These are phyloP conservation scores for Eurytoma californica DNA, from an alignment of 2,888 invertebrate species.

Conservation along the genomic window DNA sequence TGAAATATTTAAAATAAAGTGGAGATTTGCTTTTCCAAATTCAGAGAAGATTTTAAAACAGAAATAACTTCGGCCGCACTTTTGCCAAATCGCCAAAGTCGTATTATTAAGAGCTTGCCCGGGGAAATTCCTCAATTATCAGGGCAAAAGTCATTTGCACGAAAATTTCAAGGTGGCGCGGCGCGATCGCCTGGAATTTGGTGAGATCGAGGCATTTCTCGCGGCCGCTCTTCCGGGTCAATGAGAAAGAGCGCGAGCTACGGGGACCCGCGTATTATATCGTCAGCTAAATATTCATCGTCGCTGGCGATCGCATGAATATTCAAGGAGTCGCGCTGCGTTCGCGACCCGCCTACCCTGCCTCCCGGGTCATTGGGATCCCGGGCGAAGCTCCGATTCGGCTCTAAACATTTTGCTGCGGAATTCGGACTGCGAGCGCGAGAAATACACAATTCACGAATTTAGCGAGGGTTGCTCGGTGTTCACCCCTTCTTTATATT, in stretches of 20 bases:
- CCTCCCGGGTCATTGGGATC: constrained; percentile 18
- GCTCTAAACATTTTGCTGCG: constrained; percentile 3
- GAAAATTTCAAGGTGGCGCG: too few relatives aligned
- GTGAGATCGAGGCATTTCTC: constrained; percentile 22
- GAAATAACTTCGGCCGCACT: too few relatives aligned
- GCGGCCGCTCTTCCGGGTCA: constrained; percentile 45
- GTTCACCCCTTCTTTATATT: too few relatives aligned
- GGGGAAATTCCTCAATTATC: too few relatives aligned
- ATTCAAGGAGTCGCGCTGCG: constrained; percentile 39
- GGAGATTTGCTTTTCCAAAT: too few relatives aligned
- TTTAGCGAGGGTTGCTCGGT: too few relatives aligned
- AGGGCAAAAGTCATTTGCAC: too few relatives aligned
- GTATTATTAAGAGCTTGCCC: too few relatives aligned
- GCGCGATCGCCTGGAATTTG: constrained; percentile 3
- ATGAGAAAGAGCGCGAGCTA: constrained; percentile 18
- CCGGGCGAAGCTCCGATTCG: not conserved
- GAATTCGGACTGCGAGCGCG: not conserved
- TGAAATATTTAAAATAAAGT: too few relatives aligned
- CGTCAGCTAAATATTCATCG: constrained; percentile 54
- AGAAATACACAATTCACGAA: too few relatives aligned
- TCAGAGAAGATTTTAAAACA: too few relatives aligned
- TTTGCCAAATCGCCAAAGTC: too few relatives aligned
- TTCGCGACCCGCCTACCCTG: not conserved
- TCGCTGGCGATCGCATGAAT: constrained; percentile 51
- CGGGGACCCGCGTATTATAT: constrained; percentile 35